Evolutionary conservation across 2,113 vertebrate genomes (phyloP).

Genomic region (Apodemus sylvaticus): DNA sequence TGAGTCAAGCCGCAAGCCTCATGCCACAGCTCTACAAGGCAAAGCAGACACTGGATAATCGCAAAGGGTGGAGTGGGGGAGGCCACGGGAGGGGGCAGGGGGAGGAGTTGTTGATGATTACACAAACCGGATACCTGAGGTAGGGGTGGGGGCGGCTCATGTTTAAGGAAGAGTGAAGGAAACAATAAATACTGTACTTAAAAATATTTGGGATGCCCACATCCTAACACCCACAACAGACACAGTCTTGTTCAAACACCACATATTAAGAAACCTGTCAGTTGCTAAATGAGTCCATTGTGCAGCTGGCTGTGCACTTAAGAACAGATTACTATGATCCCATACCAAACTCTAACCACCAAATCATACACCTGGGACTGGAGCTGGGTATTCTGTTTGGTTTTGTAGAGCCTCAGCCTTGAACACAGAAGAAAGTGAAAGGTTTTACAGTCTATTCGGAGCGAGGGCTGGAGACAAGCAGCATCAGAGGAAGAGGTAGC

Average conservation of each 20-base stretch:
- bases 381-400: constrained; percentile 34
- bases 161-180: constrained; percentile 70
- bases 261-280: constrained; percentile 76
- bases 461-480: background rate
- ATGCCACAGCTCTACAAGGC: background rate
- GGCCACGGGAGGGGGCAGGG: background rate
- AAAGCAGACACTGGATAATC: background rate
- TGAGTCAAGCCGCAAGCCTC: background rate
- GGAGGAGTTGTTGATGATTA: background rate
- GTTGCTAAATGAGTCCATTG: constrained; percentile 74
- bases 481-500: background rate
- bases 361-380: constrained; percentile 75
- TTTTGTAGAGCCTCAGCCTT: constrained; percentile 36
- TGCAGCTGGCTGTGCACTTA: constrained; percentile 66
- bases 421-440: constrained; percentile 51
- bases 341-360: constrained; percentile 75
- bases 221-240: constrained; percentile 79
- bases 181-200: constrained; percentile 62
- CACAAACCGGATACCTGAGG: background rate
- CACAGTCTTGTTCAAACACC: constrained; percentile 76
- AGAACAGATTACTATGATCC: constrained; percentile 75
- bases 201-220: constrained; percentile 76
- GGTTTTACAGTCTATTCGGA: constrained; percentile 47
- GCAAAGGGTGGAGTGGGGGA: background rate
- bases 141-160: background rate